Evolutionary conservation across 2,113 vertebrate species (phyloP), one percentile per base, ranked within the genome.

Genomic region (Leptobrachium leishanense): DNA sequence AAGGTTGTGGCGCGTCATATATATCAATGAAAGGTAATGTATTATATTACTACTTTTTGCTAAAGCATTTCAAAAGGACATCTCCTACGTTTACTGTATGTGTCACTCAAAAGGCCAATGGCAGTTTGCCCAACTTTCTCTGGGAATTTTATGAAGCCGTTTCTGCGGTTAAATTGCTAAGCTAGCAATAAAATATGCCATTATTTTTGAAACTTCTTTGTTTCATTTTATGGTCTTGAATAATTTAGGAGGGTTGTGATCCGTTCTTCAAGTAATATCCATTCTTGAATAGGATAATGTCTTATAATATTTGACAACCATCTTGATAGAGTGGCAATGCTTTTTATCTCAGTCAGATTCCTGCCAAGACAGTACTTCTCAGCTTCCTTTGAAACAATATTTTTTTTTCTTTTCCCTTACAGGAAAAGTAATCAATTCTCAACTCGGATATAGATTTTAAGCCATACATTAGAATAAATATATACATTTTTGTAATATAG

Each of bases 191-290:
- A 81, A 79, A 68, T 74, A 74, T 13, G 65, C 43, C 78, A 74
- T 81, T 50, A 74, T 81, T 74, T 81, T 81, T 79, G 5, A 81
- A 68, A 80, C 77, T 80, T 64, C 20, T 80, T 80, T 74, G 72
- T 74, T 74, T 81, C 71, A 74, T 81, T 74, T 74, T 81, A 67
- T 74, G 65, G 64, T 81, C 20, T 81, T 81, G 78, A 81, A 81
- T 81, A 74, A 81, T 81, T 81, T 74, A 81, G 53, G 74, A 74
- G 72, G 78, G 78, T 74, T 81, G 72, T 81, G 78, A 81, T 81
- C 78, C 65, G 74, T 62, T 81, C 78, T 74, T 64, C 68, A 46
- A 65, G 50, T 74, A 81, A 68, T 68, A 74, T 74, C 41, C 71
- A 70, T 59, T 74, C 64, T 74, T 62, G 53, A 74, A 81, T 74